These are phyloP conservation scores for Brachionus koreanus DNA, from an alignment of 1,140 invertebrate species.

Conservation along the genomic window DNA sequence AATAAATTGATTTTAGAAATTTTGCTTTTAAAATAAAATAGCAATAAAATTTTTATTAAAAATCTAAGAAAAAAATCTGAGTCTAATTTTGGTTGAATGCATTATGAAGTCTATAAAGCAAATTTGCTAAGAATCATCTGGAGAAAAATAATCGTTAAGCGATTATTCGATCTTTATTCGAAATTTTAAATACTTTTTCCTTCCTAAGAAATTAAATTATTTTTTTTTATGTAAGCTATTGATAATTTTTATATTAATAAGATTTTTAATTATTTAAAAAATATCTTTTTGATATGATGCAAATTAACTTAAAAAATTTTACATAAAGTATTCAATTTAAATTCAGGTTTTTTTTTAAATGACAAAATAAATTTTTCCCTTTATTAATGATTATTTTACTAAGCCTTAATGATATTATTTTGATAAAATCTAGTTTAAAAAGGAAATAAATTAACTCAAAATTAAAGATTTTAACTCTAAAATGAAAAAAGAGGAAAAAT, in stretches of 20 bases:
- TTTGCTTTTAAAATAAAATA: not conserved
- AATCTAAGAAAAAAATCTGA: not conserved
- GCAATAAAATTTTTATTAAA: not conserved
- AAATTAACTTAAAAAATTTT: no score
- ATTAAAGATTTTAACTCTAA: not conserved
- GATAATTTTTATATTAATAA: no score
- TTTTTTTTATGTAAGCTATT: no score
- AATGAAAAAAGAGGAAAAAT: not conserved
- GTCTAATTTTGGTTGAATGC: not conserved
- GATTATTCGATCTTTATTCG: not conserved
- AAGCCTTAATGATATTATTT: no score
- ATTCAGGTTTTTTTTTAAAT: no score
- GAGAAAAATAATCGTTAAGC: not conserved
- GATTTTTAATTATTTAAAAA: no score
- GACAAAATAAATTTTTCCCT: no score
- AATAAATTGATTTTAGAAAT: not conserved
- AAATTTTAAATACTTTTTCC: not conserved
- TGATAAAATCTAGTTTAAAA: not conserved
- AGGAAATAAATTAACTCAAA: not conserved
- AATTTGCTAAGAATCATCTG: not conserved
- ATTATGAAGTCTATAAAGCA: not conserved
- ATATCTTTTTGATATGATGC: no score
- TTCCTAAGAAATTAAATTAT: not conserved
- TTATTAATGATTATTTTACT: no score
- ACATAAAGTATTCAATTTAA: no score